These are phyloP conservation scores for Phoxinus phoxinus DNA, from an alignment of 2,113 vertebrate genomes.

Conservation along the genomic window DNA sequence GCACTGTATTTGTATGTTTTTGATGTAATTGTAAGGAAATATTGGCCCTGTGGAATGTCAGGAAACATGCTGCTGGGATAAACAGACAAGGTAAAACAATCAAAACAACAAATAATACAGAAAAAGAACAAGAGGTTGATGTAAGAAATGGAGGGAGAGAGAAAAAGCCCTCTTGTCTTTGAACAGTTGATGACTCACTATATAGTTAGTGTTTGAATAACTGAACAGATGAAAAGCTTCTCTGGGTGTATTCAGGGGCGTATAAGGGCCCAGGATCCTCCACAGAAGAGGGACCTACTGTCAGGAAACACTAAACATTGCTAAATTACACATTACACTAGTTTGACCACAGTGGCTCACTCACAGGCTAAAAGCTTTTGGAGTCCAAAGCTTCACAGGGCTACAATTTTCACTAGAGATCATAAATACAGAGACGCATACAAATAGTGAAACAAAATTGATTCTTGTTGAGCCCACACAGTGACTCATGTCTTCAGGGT, in stretches of 20 bases:
- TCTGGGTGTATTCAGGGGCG: background rate
- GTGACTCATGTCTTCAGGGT: constrained; percentile 32
- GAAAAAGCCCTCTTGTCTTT: background rate
- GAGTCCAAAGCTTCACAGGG: constrained; percentile 56
- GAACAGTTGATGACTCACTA: constrained; percentile 18
- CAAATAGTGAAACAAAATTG: constrained; percentile 20
- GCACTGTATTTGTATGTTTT: background rate
- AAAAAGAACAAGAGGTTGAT: background rate
- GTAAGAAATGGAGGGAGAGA: background rate
- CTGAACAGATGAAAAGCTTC: constrained; percentile 20
- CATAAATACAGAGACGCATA: constrained; percentile 2
- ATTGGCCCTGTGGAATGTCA: constrained; percentile 18
- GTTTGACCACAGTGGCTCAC: constrained; percentile 48
- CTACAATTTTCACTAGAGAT: constrained; percentile 23
- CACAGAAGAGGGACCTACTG: constrained; percentile 12
- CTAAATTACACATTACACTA: constrained; percentile 57
- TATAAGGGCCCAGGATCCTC: background rate
- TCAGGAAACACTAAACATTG: constrained; percentile 52
- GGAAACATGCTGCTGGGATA: constrained; percentile 30
- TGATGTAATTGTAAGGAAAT: constrained; percentile 29
- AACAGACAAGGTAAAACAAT: constrained; percentile 40
- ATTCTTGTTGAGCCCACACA: constrained; percentile 24
- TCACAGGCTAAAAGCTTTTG: constrained; percentile 64
- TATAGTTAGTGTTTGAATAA: constrained; percentile 17
- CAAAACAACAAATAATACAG: constrained; percentile 1